These are phyloP conservation scores for Melanogrammus aeglefinus DNA, from an alignment of 2,797 vertebrate genomes.

Conservation along the genomic window DNA sequence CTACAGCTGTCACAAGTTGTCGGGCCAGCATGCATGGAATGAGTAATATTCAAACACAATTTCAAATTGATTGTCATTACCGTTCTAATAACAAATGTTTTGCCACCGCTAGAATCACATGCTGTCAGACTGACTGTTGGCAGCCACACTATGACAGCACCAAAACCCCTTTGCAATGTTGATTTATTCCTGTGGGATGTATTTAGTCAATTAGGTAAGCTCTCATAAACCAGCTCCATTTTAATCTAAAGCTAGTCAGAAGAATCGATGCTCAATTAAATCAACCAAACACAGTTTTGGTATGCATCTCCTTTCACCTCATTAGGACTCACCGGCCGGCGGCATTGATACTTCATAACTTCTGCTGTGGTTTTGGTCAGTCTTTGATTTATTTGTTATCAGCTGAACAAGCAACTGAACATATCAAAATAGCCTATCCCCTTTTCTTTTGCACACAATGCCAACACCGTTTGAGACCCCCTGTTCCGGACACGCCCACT, in stretches of 20 bases:
- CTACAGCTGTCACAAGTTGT: constrained; percentile 23
- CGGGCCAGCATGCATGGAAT: background rate
- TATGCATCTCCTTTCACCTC: background rate
- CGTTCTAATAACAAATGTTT: background rate
- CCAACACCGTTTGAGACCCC: background rate
- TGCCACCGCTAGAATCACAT: constrained; percentile 8
- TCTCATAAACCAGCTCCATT: background rate
- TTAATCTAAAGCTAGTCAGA: background rate
- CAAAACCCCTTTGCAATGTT: background rate
- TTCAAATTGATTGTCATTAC: background rate
- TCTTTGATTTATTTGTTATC: background rate
- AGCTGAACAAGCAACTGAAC: background rate
- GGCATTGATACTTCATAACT: background rate
- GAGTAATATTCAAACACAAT: background rate
- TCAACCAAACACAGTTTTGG: background rate
- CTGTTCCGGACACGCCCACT: background rate
- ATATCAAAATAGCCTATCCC: background rate
- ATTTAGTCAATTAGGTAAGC: background rate
- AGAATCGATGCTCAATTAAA: background rate
- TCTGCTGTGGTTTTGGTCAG: background rate
- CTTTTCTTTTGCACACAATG: background rate
- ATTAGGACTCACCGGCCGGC: background rate
- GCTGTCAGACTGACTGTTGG: constrained; percentile 6
- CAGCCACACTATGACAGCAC: background rate
- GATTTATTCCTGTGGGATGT: background rate